These are phyloP conservation scores for Orientallactaga bullata DNA, from an alignment of 2,113 vertebrate genomes.

Conservation along the genomic window DNA sequence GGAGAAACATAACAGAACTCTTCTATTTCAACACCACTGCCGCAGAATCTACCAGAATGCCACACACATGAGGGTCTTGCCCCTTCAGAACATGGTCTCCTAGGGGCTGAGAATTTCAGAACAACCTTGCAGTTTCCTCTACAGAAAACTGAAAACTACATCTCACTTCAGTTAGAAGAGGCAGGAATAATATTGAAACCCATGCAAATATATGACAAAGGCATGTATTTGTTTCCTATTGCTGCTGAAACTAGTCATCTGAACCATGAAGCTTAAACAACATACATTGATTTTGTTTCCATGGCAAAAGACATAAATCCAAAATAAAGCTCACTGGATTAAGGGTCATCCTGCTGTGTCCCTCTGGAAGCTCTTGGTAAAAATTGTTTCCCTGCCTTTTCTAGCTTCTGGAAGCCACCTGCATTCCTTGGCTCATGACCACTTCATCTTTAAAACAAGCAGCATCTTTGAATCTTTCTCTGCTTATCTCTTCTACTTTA, in stretches of 20 bases:
- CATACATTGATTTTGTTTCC: neutral
- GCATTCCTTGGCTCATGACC: neutral
- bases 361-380: neutral
- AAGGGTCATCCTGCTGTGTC: neutral
- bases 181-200: neutral
- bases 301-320: neutral
- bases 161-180: neutral
- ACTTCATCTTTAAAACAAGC: neutral
- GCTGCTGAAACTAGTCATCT: neutral
- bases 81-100: neutral
- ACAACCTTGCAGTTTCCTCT: neutral
- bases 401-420: neutral
- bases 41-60: neutral
- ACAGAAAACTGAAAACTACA: neutral
- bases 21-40: neutral
- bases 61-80: fast-evolving
- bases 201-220: neutral
- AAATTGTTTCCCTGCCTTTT: neutral
- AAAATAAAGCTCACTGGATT: neutral
- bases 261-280: neutral
- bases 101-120: neutral
- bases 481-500: neutral
- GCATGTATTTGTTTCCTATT: neutral
- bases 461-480: neutral
- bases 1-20: neutral